Base-by-base conservation (phyloP, 2,113 vertebrate species). In the Pao palembangensis region DNA sequence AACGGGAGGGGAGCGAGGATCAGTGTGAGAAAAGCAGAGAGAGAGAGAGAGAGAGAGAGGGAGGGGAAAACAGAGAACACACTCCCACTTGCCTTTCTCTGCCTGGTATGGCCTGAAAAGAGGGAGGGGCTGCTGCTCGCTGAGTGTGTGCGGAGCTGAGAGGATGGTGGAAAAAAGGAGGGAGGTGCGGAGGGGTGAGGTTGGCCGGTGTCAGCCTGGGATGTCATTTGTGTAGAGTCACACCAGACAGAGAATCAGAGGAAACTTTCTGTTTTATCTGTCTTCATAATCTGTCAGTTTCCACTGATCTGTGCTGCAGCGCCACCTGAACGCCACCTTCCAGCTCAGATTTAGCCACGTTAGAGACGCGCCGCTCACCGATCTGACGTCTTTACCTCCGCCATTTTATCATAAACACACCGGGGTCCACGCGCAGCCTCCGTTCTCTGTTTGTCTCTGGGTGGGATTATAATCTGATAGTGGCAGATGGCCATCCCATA, bases 171-270 rank as follows among this genome's bases (percentile, higher is more conserved):
- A 44, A 63, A 61, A 55, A 71, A 58, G 51, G 73, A 38, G 46
- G 64, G 43, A 52, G 18, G 59, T 34, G 55, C 65, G 73, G 73
- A 68, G 79, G 25, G 61, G 55, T 63, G 66, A 70, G 82, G 80
- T 78, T 57, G 86, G 88, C 58, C 78, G 71, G 68, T 91, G 91
- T 90, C 88, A 83, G 48, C 73, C 61, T 4, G 21, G 69, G 18
- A 70, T 69, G 71, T 75, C 69, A 74, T 91, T 91, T 89, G 74
- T 71, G 84, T 72, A 59, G 87, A 91, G 89, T 88, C 77, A 61
- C 78, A 83, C 81, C 85, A 78, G 71, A 73, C 61, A 53, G 5
- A 52, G 42, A 69, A 63, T 54, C 2, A 64, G 64, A 75, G 54
- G 25, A 19, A 8, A 44, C 65, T 61, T 66, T 31, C 42, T 69